These are phyloP conservation scores for Anomalospiza imberbis DNA, from an alignment of 2,797 vertebrate genomes.

Conservation along the genomic window DNA sequence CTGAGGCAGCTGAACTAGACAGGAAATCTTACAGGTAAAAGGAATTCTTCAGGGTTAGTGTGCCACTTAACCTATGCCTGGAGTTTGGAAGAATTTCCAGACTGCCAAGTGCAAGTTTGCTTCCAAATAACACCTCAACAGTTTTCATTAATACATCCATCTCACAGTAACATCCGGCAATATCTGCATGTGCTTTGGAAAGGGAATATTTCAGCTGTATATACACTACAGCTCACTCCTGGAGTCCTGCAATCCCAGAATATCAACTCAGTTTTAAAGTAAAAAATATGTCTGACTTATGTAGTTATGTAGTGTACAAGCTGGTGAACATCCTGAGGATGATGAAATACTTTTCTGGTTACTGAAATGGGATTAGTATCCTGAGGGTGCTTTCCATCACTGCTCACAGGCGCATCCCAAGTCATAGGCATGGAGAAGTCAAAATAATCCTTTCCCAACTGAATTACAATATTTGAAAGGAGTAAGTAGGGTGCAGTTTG, in stretches of 20 bases:
- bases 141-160: not conserved
- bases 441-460: not conserved
- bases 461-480: not conserved
- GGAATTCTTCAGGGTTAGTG: not conserved
- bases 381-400: not conserved
- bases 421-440: accelerated
- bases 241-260: not conserved
- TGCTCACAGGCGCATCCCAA: not conserved
- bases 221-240: not conserved
- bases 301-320: not conserved
- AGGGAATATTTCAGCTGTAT: not conserved
- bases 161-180: not conserved
- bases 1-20: not conserved
- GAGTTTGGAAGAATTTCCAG: not conserved
- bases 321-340: not conserved
- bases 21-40: not conserved
- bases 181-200: not conserved
- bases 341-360: not conserved
- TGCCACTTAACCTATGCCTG: not conserved
- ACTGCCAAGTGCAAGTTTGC: not conserved
- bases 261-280: accelerated
- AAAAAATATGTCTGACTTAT: not conserved
- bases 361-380: not conserved
- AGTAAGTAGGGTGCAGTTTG: not conserved
- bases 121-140: not conserved